These are phyloP conservation scores for Petrocephalus microphthalmus DNA, from an alignment of 2,113 vertebrate species.

Conservation along the genomic window DNA sequence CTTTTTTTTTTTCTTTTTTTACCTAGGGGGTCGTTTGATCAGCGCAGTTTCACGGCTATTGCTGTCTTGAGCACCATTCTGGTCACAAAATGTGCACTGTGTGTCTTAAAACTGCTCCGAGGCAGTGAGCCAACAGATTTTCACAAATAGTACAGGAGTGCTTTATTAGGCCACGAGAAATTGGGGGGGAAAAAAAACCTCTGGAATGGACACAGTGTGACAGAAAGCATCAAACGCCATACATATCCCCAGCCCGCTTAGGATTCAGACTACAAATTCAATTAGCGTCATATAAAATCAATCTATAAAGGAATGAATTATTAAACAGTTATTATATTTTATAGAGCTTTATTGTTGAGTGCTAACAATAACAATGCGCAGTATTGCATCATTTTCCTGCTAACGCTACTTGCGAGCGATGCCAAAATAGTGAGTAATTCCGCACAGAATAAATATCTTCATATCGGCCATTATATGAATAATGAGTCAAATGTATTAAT, in stretches of 20 bases:
- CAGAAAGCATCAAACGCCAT: background rate
- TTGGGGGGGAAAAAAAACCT: background rate
- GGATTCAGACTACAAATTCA: constrained; percentile 9
- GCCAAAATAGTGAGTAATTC: background rate
- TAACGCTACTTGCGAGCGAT: background rate
- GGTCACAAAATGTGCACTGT: background rate
- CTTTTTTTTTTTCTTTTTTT: background rate
- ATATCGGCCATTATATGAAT: constrained; percentile 3
- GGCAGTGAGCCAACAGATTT: background rate
- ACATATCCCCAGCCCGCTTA: background rate
- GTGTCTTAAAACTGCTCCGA: background rate
- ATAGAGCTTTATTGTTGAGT: background rate
- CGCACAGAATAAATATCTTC: background rate
- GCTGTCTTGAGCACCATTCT: background rate
- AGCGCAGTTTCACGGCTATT: background rate
- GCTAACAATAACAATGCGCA: background rate
- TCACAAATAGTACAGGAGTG: background rate
- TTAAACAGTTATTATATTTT: background rate
- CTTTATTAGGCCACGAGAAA: background rate
- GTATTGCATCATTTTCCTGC: background rate
- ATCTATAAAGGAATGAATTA: background rate
- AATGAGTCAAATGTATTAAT: constrained; percentile 16
- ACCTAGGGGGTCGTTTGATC: background rate
- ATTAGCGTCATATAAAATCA: background rate
- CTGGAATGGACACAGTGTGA: background rate